phyloP scores from a whole-genome alignment of 2,797 vertebrate genomes.

The Paramormyrops hopkinsi region DNA sequence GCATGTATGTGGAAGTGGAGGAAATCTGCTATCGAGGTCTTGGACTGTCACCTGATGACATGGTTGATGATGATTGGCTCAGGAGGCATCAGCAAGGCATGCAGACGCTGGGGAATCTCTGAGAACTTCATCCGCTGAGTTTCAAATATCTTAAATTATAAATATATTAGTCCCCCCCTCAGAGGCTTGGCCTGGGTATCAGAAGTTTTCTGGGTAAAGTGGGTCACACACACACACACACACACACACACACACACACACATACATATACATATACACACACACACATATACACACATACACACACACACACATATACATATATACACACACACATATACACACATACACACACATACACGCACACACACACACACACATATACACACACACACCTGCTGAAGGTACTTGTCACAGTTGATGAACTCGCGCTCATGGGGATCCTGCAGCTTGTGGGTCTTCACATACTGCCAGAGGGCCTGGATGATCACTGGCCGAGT shows the following conservation, averaged over 20 bases:
- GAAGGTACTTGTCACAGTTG: conserved; percentile 97
- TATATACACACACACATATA: not conserved
- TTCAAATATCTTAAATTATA: conserved; percentile 82
- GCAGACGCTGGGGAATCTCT: conserved; percentile 91
- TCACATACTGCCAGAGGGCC: conserved; percentile 98
- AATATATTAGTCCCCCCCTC: not conserved
- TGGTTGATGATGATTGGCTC: conserved; percentile 99
- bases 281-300: too few relatives aligned
- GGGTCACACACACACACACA: not conserved
- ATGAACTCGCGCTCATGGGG: conserved; percentile 96
- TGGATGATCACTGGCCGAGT: conserved; percentile 97
- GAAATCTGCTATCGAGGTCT: too few relatives aligned
- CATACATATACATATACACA: too few relatives aligned
- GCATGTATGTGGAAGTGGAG: not conserved
- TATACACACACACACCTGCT: conserved; percentile 68
- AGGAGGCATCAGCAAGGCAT: conserved; percentile 94
- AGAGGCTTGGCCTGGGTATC: not conserved
- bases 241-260: not conserved
- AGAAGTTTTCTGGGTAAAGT: not conserved
- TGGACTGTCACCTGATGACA: conserved; percentile 80
- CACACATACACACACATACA: not conserved
- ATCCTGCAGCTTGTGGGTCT: conserved; percentile 98
- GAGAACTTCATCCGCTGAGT: conserved; percentile 97
- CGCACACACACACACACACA: too few relatives aligned
- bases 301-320: not conserved